phyloP scores from a whole-genome alignment of 2,888 invertebrate genomes.

The Tortrix viridana region DNA sequence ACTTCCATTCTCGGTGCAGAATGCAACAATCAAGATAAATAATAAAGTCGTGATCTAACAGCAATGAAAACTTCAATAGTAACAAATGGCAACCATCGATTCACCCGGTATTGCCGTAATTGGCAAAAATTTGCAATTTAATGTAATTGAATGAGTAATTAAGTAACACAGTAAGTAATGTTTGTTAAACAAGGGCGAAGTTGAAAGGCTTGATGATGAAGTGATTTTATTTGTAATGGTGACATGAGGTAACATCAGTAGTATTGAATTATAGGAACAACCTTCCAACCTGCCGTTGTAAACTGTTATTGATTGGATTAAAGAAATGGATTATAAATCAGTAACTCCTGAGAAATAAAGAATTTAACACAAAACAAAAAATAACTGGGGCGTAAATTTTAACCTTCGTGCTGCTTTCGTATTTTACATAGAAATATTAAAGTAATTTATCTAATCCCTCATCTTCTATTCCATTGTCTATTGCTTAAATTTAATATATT shows the following conservation, averaged over 20 bases:
- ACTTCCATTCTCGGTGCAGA: constrained; percentile 32
- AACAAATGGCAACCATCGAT: constrained; percentile 38
- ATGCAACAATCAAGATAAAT: constrained; percentile 36
- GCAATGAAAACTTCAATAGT: constrained; percentile 39
- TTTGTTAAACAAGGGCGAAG: constrained; percentile 46
- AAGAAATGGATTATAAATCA: no score
- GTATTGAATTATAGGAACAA: neutral
- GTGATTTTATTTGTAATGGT: constrained; percentile 15
- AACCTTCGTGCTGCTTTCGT: no score
- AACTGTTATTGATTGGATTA: no score
- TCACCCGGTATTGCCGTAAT: constrained; percentile 38
- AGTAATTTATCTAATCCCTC: no score
- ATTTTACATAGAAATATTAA: no score
- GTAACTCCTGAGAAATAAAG: no score
- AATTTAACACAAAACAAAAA: no score
- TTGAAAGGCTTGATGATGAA: constrained; percentile 42
- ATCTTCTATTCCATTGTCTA: no score
- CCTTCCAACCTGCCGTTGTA: neutral
- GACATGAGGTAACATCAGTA: neutral
- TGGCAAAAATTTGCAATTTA: constrained; percentile 43
- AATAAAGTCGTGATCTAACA: constrained; percentile 41
- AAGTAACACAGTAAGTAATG: constrained; percentile 32
- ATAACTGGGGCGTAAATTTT: no score
- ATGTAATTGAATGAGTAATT: constrained; percentile 39
- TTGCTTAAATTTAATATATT: no score